Conservation (phyloP, 2,113 vertebrate genomes). For the Oriolus oriolus region DNA sequence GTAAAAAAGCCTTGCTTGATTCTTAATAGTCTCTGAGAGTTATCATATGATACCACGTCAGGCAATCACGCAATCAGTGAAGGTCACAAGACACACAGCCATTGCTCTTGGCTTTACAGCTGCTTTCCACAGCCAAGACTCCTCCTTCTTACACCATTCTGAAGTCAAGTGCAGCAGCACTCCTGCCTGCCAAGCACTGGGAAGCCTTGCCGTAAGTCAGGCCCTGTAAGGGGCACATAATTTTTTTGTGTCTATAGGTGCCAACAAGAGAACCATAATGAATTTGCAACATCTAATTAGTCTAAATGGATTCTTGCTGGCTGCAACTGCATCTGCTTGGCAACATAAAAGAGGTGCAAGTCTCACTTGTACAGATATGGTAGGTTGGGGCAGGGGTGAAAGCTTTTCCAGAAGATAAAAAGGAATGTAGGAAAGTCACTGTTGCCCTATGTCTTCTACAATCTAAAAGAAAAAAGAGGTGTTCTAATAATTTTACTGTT, state of each 20-base stretch:
- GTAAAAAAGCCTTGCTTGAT: neutral
- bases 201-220: neutral
- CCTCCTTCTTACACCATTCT: neutral
- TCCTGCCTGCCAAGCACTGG: neutral
- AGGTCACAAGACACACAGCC: neutral
- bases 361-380: neutral
- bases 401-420: neutral
- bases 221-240: neutral
- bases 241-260: neutral
- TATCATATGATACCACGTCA: neutral
- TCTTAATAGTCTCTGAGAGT: neutral
- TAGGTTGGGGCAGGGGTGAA: neutral
- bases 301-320: neutral
- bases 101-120: neutral
- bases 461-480: neutral
- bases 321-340: neutral
- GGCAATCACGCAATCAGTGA: neutral
- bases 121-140: neutral
- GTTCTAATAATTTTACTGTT: neutral
- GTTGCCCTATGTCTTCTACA: neutral
- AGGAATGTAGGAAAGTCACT: neutral
- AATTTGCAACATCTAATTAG: neutral
- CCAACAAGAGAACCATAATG: neutral
- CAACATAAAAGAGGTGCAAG: neutral
- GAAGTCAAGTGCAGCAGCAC: neutral